Conservation (phyloP, 1,140 invertebrate species). For the Manduca sexta region DNA sequence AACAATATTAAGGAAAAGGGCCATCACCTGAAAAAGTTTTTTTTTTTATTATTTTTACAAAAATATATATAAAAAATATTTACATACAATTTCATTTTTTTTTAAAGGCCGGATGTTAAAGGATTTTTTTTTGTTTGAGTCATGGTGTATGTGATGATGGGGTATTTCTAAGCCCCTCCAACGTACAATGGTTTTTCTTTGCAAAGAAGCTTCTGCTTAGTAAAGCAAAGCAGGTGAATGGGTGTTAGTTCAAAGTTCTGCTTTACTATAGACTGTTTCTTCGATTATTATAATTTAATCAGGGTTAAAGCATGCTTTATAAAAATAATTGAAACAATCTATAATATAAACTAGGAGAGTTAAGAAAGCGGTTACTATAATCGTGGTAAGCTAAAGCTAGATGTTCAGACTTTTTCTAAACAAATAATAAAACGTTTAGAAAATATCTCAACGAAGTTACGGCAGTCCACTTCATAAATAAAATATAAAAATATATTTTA, state of each 20-base stretch:
- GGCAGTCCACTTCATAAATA: too few species aligned
- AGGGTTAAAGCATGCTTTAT: slow-evolving; percentile 33
- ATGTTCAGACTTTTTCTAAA: background rate
- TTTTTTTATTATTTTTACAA: slow-evolving; percentile 11
- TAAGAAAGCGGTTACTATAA: slow-evolving; percentile 37
- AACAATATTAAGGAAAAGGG: slow-evolving; percentile 38
- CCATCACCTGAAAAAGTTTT: slow-evolving; percentile 60
- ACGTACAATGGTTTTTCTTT: slow-evolving; percentile 13
- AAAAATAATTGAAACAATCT: slow-evolving; percentile 47
- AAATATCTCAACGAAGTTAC: too few species aligned
- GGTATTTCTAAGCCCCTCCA: slow-evolving; percentile 9
- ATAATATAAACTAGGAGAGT: slow-evolving; percentile 28
- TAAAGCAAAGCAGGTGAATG: slow-evolving; percentile 48
- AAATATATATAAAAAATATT: slow-evolving; percentile 14
- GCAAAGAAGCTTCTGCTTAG: slow-evolving; percentile 52
- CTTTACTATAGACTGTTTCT: slow-evolving; percentile 51
- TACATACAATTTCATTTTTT: slow-evolving; percentile 15
- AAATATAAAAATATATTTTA: too few species aligned
- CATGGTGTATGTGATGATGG: slow-evolving; percentile 10
- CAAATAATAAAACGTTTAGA: too few species aligned
- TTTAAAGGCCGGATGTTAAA: slow-evolving; percentile 42
- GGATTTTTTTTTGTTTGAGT: slow-evolving; percentile 30
- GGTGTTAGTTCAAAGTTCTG: slow-evolving; percentile 11
- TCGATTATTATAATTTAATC: slow-evolving; percentile 1
- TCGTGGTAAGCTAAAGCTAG: slow-evolving; percentile 45